These are phyloP conservation scores for Campoplex nolae DNA, from an alignment of 2,888 invertebrate species.

Conservation along the genomic window DNA sequence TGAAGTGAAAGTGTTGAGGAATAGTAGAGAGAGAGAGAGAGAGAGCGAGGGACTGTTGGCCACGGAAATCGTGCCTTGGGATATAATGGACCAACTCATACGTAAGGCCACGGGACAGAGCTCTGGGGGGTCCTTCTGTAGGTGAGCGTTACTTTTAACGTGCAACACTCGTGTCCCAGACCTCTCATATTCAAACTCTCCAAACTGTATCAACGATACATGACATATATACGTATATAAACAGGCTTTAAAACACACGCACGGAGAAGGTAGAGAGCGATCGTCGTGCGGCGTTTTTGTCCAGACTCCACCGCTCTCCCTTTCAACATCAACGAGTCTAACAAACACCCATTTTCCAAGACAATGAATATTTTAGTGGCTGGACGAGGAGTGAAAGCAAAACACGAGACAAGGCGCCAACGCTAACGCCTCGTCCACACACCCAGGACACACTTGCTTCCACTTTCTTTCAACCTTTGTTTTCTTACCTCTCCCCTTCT, in stretches of 20 bases:
- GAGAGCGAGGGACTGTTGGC: slow-evolving; percentile 61
- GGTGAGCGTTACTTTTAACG: slow-evolving; percentile 11
- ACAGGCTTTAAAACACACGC: slow-evolving; percentile 4
- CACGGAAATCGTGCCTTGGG: slow-evolving; percentile 73
- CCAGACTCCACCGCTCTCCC: slow-evolving; percentile 53
- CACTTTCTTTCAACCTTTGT: slow-evolving; percentile 1
- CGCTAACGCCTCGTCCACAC: slow-evolving; percentile 39
- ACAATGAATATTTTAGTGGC: slow-evolving; percentile 80
- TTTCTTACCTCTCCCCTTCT: background rate
- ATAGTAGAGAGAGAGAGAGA: slow-evolving; percentile 14
- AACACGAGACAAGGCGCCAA: slow-evolving; percentile 66
- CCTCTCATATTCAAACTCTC: slow-evolving; percentile 37
- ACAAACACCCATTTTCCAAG: slow-evolving; percentile 79
- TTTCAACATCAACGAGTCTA: slow-evolving; percentile 70
- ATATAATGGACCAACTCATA: slow-evolving; percentile 77
- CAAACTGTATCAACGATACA: slow-evolving; percentile 28
- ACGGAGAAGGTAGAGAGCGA: background rate
- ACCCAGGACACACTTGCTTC: background rate
- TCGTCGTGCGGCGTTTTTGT: slow-evolving; percentile 51
- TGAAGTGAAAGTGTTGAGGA: slow-evolving; percentile 34
- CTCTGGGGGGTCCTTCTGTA: slow-evolving; percentile 42
- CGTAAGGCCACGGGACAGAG: slow-evolving; percentile 64
- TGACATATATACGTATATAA: background rate
- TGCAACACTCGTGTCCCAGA: slow-evolving; percentile 41
- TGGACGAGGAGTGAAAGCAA: slow-evolving; percentile 76